phyloP scores from a whole-genome alignment of 2,797 vertebrate species.

The Protonibea diacanthus region DNA sequence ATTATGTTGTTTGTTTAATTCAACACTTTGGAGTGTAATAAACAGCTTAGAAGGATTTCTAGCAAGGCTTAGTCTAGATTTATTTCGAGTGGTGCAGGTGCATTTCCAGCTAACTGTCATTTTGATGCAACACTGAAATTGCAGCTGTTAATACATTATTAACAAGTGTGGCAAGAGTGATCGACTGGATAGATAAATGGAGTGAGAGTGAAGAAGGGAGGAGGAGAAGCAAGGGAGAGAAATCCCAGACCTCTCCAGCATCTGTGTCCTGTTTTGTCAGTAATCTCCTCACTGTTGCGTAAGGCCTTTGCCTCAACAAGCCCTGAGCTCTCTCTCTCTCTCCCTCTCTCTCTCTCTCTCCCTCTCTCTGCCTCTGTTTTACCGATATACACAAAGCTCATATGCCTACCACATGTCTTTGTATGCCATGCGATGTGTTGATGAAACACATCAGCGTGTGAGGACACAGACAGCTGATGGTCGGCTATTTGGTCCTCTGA shows the following conservation, averaged over 20 bases:
- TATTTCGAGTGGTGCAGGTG: slow-evolving; percentile 21
- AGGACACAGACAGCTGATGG: slow-evolving; percentile 19
- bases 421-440: slow-evolving; percentile 47
- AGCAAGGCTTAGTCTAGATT: neutral
- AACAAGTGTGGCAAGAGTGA: slow-evolving; percentile 43
- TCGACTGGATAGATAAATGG: slow-evolving; percentile 43
- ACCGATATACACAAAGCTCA: slow-evolving; percentile 24
- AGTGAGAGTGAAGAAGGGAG: slow-evolving; percentile 26
- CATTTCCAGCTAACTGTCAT: slow-evolving; percentile 27
- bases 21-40: neutral
- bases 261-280: slow-evolving; percentile 80
- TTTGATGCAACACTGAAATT: slow-evolving; percentile 43
- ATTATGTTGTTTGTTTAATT: neutral
- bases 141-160: slow-evolving; percentile 58
- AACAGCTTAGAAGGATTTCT: neutral
- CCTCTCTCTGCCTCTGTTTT: slow-evolving; percentile 24
- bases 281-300: slow-evolving; percentile 79
- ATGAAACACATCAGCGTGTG: slow-evolving; percentile 56
- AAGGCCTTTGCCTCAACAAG: slow-evolving; percentile 63
- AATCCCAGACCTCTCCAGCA: slow-evolving; percentile 68
- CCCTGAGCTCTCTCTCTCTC: slow-evolving; percentile 35
- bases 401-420: neutral
- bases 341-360: slow-evolving; percentile 18
- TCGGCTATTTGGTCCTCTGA: slow-evolving; percentile 20
- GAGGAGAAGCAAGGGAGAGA: slow-evolving; percentile 31